Conservation (phyloP, 2,113 vertebrate species). For the Chrysochloris asiatica region DNA sequence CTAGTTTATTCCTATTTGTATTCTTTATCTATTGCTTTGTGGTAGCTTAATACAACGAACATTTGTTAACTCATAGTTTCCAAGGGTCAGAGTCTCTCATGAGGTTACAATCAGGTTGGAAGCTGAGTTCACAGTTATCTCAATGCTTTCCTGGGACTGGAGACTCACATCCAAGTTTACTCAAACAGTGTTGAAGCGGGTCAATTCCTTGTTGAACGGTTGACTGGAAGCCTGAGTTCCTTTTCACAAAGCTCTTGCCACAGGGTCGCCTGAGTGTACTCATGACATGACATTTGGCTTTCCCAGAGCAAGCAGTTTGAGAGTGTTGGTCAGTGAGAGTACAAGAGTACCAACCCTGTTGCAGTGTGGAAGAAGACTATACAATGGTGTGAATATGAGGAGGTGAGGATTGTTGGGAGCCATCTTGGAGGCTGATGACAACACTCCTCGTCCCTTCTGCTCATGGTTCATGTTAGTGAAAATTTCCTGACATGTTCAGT, state of each 20-base stretch:
- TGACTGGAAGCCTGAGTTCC: background rate
- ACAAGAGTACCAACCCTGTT: background rate
- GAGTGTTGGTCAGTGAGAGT: background rate
- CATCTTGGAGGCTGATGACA: background rate
- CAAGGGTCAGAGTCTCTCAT: background rate
- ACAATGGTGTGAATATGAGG: background rate
- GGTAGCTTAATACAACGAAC: background rate
- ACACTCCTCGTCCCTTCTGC: background rate
- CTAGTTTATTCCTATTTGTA: background rate
- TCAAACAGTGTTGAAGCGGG: background rate
- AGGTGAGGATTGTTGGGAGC: too few species aligned
- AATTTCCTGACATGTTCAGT: background rate
- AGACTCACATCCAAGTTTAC: too few species aligned
- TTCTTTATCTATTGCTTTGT: background rate
- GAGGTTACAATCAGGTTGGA: background rate
- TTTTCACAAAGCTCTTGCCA: background rate
- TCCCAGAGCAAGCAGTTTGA: background rate
- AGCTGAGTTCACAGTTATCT: background rate
- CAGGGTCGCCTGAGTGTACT: background rate
- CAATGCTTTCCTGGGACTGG: too few species aligned
- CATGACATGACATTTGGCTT: background rate
- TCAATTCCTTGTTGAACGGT: background rate
- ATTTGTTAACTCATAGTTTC: background rate
- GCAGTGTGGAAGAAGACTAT: background rate
- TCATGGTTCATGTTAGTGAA: background rate